Evolutionary conservation across 2,888 invertebrate genomes (phyloP).

Genomic region (Polylopha cassiicola): DNA sequence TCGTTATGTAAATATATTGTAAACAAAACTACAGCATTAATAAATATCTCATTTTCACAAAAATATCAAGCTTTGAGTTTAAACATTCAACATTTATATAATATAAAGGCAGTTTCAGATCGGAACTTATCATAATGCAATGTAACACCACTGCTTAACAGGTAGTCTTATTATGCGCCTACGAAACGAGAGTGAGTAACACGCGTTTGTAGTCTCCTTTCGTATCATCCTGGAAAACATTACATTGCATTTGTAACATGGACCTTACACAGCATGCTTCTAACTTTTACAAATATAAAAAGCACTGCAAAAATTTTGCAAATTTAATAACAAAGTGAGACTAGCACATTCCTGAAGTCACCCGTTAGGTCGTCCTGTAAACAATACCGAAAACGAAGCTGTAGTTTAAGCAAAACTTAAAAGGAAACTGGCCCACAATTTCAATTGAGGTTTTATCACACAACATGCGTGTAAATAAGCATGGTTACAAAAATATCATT

Average conservation of each 20-base stretch:
- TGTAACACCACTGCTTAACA: constrained; percentile 30
- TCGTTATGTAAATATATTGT: constrained; percentile 67
- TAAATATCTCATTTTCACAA: constrained; percentile 75
- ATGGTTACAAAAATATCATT: constrained; percentile 34
- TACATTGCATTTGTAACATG: constrained; percentile 49
- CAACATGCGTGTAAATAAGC: constrained; percentile 51
- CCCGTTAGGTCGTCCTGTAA: constrained; percentile 82
- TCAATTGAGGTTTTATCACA: constrained; percentile 39
- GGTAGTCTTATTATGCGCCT: constrained; percentile 54
- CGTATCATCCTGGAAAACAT: constrained; percentile 81
- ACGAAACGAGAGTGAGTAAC: constrained; percentile 77
- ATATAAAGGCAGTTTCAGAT: constrained; percentile 64
- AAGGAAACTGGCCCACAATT: constrained; percentile 68
- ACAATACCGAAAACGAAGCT: constrained; percentile 59
- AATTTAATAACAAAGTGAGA: constrained; percentile 75
- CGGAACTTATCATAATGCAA: constrained; percentile 45
- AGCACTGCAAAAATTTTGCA: constrained; percentile 45
- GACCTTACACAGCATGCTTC: constrained; percentile 46
- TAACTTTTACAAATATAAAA: constrained; percentile 38
- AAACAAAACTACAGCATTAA: constrained; percentile 76
- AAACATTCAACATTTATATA: constrained; percentile 65
- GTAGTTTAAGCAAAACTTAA: constrained; percentile 32
- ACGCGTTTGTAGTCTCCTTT: constrained; percentile 83
- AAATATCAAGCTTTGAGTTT: constrained; percentile 69
- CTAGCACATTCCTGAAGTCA: constrained; percentile 82